A percentile compares a stretch with the other conserved stretches of the same genome.
These are phyloP conservation scores for Hirudinaria manillensis DNA, from an alignment of 2,888 invertebrate genomes.

Conservation along the genomic window DNA sequence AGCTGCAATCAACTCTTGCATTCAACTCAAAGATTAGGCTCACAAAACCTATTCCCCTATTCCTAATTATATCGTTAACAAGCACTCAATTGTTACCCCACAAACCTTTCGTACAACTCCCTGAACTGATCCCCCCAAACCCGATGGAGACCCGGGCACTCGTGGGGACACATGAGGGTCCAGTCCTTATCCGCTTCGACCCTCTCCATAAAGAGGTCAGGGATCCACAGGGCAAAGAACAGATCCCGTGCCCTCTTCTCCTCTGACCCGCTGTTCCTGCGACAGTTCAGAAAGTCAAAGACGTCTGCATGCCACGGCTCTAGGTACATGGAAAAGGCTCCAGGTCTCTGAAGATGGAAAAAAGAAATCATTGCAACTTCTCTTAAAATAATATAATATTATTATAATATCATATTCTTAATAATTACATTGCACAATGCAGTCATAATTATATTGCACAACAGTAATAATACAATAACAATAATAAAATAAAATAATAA, in stretches of 20 bases:
- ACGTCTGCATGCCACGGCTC: slow-evolving; percentile 99
- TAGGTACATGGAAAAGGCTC: slow-evolving; percentile 92
- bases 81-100: not conserved
- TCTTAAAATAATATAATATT: not conserved
- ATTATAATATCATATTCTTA: not conserved
- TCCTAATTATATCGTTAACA: too few species aligned
- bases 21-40: too few species aligned
- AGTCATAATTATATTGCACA: not conserved
- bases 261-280: slow-evolving; percentile 78
- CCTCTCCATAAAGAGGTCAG: slow-evolving; percentile 94
- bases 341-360: slow-evolving; percentile 65
- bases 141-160: slow-evolving; percentile 81
- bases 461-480: too few species aligned
- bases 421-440: not conserved
- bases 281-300: slow-evolving; percentile 86
- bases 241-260: slow-evolving; percentile 87
- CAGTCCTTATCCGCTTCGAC: slow-evolving; percentile 72
- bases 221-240: slow-evolving; percentile 95
- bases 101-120: slow-evolving; percentile 68
- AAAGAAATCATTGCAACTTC: not conserved
- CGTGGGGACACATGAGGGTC: slow-evolving; percentile 94
- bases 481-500: not conserved
- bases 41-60: too few species aligned
- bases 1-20: too few species aligned
- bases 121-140: slow-evolving; percentile 94